Evolutionary conservation across 2,113 vertebrate genomes (phyloP), one percentile per base, ranked within the genome.

Genomic region (Paradisaea rubra): DNA sequence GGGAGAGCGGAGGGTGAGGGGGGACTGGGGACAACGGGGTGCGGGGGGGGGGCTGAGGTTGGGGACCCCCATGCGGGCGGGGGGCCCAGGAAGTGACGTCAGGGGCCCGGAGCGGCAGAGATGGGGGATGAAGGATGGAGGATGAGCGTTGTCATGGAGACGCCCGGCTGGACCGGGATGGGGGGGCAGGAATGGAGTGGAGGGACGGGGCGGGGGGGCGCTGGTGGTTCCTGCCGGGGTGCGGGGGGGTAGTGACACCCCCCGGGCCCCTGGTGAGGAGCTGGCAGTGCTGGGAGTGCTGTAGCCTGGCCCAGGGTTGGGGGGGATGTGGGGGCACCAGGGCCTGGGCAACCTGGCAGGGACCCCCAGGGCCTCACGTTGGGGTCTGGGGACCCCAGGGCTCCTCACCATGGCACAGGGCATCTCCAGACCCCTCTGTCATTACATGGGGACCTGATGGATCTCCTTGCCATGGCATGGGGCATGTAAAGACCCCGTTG

Each of bases 271-370:
- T 3, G 24, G 13, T 11, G n/a, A 15, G 47, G 35, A 9, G 61
- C 50, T 22, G 72, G 52, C 28, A 30, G 24, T 9, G 61, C 63
- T 22, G 45, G 14, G 14, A 27, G 33, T 6, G 39, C 54, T 28
- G 39, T 33, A 45, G 47, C 54, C 83, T 2, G 64, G 64, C 45
- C 28, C 49, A 6, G 64, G 54, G 20, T 30, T 3, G 31, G 27
- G 78, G n/a, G n/a, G 9, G 25, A 2, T 0, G 4, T 4, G n/a
- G 22, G 54, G 15, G 7, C 11, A 45, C 50, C 1, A 2, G 52
- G 25, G 37, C 5, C 28, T 16, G 59, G 54, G 15, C 33, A 37
- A 8, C 1, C 0, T 10, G 25, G 7, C 68, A 49, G 30, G 37
- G 25, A 70, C 41, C 28, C 24, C 13, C 44, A 23, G 33, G 15